Percentiles rank a stretch among this genome's conserved stretches.
Evolutionary conservation across 2,113 vertebrate species (phyloP).

Genomic region (Trematomus loennbergii): DNA sequence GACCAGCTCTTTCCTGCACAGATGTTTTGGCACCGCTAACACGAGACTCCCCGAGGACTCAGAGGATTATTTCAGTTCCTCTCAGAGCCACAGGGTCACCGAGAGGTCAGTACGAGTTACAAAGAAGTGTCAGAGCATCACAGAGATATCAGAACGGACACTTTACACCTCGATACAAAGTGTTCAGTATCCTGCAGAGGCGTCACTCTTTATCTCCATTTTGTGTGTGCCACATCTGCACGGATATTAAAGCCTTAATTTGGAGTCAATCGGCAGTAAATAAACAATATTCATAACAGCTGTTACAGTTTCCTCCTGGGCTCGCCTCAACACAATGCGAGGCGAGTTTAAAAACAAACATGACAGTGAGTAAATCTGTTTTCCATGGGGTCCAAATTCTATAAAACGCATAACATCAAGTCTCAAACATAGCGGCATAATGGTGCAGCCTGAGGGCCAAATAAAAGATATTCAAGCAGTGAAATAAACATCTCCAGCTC

Average conservation of each 20-base stretch:
- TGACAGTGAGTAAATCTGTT: slow-evolving; percentile 58
- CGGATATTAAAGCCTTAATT: slow-evolving; percentile 31
- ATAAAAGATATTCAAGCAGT: slow-evolving; percentile 16
- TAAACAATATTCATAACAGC: slow-evolving; percentile 47
- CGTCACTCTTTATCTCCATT: neutral
- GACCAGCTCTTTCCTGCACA: neutral
- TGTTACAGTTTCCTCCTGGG: slow-evolving; percentile 40
- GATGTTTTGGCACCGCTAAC: neutral
- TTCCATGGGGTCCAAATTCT: slow-evolving; percentile 40
- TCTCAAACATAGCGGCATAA: neutral
- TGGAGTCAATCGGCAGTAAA: slow-evolving; percentile 31
- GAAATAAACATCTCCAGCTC: slow-evolving; percentile 5
- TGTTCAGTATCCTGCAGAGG: neutral
- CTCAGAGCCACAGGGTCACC: slow-evolving; percentile 17
- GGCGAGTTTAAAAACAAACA: slow-evolving; percentile 57
- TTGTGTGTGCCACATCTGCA: slow-evolving; percentile 23
- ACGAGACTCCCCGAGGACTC: neutral
- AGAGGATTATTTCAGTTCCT: neutral
- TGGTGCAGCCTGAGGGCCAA: slow-evolving; percentile 19
- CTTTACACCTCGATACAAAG: too few relatives aligned
- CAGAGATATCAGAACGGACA: too few relatives aligned
- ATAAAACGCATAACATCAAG: slow-evolving; percentile 21
- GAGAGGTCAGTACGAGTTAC: neutral
- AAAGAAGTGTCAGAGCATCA: too few relatives aligned
- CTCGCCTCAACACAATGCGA: slow-evolving; percentile 3